Percentiles rank a stretch among this genome's conserved stretches.
phyloP scores from a whole-genome alignment of 2,113 vertebrate genomes.

The Cephalopterus ornatus region DNA sequence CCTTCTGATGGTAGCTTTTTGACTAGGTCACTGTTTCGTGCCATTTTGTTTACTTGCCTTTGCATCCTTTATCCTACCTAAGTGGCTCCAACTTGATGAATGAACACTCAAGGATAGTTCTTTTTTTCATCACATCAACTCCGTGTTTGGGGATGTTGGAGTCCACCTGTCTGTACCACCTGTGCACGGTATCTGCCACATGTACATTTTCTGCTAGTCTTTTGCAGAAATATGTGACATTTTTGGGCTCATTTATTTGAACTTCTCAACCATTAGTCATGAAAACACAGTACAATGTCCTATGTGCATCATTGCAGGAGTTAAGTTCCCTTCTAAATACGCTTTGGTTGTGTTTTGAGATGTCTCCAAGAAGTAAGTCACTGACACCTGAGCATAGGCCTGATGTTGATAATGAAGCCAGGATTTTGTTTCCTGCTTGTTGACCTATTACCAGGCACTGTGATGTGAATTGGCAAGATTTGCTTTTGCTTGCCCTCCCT shows the following conservation, averaged over 20 bases:
- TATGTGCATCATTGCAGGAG: not conserved
- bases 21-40: not conserved
- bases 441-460: not conserved
- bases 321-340: not conserved
- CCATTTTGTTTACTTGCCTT: not conserved
- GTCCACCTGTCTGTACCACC: not conserved
- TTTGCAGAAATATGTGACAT: not conserved
- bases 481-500: slow-evolving; percentile 20
- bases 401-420: not conserved
- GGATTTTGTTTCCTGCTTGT: slow-evolving; percentile 11
- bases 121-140: not conserved
- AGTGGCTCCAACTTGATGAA: not conserved
- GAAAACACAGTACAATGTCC: not conserved
- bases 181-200: accelerated
- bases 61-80: not conserved
- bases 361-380: not conserved
- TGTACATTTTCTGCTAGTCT: not conserved
- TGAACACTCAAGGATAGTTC: not conserved
- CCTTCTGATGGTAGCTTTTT: slow-evolving; percentile 7
- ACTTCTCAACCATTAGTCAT: not conserved
- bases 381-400: not conserved
- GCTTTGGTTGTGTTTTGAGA: not conserved
- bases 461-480: not conserved
- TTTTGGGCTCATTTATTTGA: not conserved
- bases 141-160: accelerated